Base-by-base conservation (phyloP, 1,140 invertebrate species). In the Lordiphosa clarofinis region DNA sequence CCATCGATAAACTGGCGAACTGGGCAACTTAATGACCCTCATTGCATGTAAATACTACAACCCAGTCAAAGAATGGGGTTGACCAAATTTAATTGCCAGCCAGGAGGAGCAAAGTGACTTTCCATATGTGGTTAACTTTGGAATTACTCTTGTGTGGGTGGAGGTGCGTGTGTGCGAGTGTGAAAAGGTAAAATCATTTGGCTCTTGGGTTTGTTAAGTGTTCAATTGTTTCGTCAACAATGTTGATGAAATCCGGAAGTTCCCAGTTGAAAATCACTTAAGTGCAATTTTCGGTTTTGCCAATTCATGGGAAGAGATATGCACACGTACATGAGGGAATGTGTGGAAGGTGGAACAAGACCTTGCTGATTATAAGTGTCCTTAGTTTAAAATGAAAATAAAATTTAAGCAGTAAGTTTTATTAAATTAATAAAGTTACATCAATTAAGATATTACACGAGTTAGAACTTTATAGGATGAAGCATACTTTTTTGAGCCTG, bases 11-110 rank as follows among this genome's bases (percentile, higher is more conserved):
- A 64, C 59, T 49, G 53, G 11, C 28, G 56, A 64, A 57, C 76
- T 61, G 76, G 78, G 43, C 71, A 69, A 74, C 78, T 73, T 78
- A 84, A 84, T 84, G 78, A 84, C 79, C 78, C 78, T 86, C 79
- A 84, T 82, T 82, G 78, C 52, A 72, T 57, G 57, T 56, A 55
- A 59, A 75, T 50, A 44, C 24, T 21, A 42, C 39, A 39, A 28
- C 15, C 21, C 42, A 21, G 21, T 47, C 28, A 13, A 33, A 39
- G 6, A 28, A 31, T 35, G n/a, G n/a, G 55, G 56, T 48, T 63
- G 71, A 52, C 57, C 60, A 75, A 75, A 84, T 72, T 72, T 82
- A 84, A 76, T 82, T 82, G 76, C 78, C 19, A 48, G 19, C 43
- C 35, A 57, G 38, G 37, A 36, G n/a, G 12, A 44, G 37, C 39